Conservation (phyloP, 2,888 invertebrate species). For the Dasypogon diadema region DNA sequence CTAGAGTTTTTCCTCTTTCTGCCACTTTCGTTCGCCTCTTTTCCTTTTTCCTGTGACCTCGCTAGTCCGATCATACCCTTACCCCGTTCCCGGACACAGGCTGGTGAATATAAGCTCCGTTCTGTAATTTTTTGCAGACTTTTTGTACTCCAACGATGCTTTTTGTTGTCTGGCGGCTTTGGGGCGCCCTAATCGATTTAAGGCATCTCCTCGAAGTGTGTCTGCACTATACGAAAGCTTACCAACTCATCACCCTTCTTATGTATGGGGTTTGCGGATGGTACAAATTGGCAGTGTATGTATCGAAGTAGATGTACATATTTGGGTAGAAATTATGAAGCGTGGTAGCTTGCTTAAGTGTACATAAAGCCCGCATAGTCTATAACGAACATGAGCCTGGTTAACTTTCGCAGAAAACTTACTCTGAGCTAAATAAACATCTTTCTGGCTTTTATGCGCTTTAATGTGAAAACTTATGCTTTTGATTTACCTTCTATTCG, state of each 20-base stretch:
- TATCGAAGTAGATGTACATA: slow-evolving; percentile 22
- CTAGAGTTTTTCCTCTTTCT: slow-evolving; percentile 36
- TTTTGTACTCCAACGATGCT: slow-evolving; percentile 33
- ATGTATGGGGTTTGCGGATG: slow-evolving; percentile 34
- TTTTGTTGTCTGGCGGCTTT: slow-evolving; percentile 51
- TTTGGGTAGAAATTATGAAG: slow-evolving; percentile 40
- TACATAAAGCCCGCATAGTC: slow-evolving; percentile 4
- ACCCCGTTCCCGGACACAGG: slow-evolving; percentile 11
- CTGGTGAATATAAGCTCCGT: slow-evolving; percentile 32
- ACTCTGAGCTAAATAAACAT: slow-evolving; percentile 43
- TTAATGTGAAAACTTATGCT: slow-evolving; percentile 28
- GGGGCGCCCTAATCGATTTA: slow-evolving; percentile 51
- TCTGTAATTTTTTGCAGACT: slow-evolving; percentile 34
- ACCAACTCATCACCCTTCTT: slow-evolving; percentile 49
- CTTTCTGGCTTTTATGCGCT: slow-evolving; percentile 43
- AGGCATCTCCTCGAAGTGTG: slow-evolving; percentile 36
- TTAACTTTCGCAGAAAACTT: slow-evolving; percentile 30
- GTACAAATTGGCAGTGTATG: slow-evolving; percentile 38
- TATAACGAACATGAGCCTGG: slow-evolving; percentile 21
- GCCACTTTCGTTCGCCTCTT: slow-evolving; percentile 31
- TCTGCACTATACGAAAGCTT: slow-evolving; percentile 26
- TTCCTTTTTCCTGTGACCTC: slow-evolving; percentile 48
- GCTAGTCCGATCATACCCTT: slow-evolving; percentile 20
- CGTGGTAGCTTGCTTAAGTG: slow-evolving; percentile 13
- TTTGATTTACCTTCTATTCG: slow-evolving; percentile 38